Percentiles rank a stretch among this genome's conserved stretches.
Conservation (phyloP, 1,140 invertebrate species). For the Acromyrmex heyeri region DNA sequence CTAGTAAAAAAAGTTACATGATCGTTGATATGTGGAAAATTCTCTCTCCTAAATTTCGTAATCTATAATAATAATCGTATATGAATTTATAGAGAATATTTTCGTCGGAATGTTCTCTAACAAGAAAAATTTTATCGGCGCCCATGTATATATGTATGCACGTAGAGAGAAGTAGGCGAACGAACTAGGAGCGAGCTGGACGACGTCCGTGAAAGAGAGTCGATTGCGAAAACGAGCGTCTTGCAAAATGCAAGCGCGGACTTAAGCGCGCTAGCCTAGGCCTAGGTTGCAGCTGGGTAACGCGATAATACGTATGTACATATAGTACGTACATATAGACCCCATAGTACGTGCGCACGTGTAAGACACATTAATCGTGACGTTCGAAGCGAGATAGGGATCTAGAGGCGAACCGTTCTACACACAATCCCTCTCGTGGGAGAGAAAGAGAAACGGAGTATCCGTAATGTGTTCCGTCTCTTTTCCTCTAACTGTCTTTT, state of each 20-base stretch:
- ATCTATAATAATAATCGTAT: not conserved
- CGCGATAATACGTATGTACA: conserved; percentile 34
- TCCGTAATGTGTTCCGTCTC: not conserved
- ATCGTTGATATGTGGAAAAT: not conserved
- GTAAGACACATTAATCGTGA: conserved; percentile 62
- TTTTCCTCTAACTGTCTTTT: not conserved
- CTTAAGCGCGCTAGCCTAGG: conserved; percentile 67
- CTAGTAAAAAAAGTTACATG: too few species aligned
- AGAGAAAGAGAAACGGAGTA: conserved; percentile 10
- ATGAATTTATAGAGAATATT: not conserved
- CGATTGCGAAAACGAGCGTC: conserved; percentile 76
- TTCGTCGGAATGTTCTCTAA: not conserved
- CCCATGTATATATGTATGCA: conserved; percentile 17
- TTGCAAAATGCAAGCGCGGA: conserved; percentile 76
- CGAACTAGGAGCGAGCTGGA: conserved; percentile 37
- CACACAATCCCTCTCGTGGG: not conserved
- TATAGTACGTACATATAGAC: not conserved
- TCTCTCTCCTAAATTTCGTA: not conserved
- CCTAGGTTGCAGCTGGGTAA: conserved; percentile 75
- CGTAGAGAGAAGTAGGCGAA: conserved; percentile 28
- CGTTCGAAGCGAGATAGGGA: conserved; percentile 50
- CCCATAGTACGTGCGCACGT: conserved; percentile 19
- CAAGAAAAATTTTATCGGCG: conserved; percentile 32
- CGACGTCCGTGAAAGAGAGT: conserved; percentile 75
- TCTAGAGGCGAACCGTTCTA: conserved; percentile 23